Conservation (phyloP, 2,888 invertebrate genomes). For the Aspidiotus rigidus region DNA sequence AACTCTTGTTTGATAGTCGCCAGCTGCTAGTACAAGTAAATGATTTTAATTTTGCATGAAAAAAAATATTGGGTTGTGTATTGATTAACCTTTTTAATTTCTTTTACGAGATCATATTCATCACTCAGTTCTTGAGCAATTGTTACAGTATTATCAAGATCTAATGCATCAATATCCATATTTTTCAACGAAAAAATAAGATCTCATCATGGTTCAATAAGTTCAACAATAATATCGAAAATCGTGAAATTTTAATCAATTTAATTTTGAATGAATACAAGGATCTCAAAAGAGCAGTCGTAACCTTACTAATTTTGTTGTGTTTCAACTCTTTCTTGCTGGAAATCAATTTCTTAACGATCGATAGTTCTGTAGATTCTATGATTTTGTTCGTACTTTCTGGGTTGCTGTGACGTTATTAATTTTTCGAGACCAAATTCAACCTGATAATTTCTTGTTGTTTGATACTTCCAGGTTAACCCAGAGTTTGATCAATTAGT, state of each 20-base stretch:
- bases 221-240: background rate
- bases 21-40: no score
- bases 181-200: no score
- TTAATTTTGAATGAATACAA: background rate
- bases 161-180: no score
- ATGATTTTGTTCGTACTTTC: constrained; percentile 7
- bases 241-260: background rate
- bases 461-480: no score
- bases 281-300: background rate
- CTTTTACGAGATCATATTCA: constrained; percentile 9
- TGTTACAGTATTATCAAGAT: no score
- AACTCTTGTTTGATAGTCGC: no score
- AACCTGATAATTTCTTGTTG: background rate
- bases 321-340: constrained; percentile 12
- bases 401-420: background rate
- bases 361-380: constrained; percentile 18
- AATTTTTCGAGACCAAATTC: background rate
- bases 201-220: no score
- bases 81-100: constrained; percentile 15
- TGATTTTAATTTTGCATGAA: background rate
- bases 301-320: constrained; percentile 5
- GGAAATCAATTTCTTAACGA: constrained; percentile 13
- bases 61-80: constrained; percentile 7
- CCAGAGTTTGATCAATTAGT: no score
- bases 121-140: background rate